Conservation (phyloP, 92 coral and sea anemone species). For the Palythoa caribaeorum region DNA sequence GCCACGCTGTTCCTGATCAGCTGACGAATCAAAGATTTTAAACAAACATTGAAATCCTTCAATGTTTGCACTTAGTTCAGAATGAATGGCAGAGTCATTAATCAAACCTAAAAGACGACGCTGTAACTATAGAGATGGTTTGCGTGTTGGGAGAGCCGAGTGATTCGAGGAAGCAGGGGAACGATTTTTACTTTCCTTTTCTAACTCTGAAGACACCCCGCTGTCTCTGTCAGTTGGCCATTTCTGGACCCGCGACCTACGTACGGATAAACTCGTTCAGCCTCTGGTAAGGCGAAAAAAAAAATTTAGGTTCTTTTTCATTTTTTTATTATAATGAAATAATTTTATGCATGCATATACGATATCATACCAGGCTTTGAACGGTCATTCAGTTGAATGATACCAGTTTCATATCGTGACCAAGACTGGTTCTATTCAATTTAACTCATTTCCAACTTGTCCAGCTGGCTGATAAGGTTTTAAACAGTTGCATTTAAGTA, state of each 20-base stretch:
- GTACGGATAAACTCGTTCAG: background rate
- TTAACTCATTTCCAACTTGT: background rate
- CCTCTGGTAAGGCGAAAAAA: background rate
- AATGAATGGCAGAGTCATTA: conserved; percentile 47
- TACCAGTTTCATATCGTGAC: background rate
- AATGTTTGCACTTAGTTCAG: conserved; percentile 10
- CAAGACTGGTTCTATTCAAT: background rate
- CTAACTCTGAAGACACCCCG: no score
- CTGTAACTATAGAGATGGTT: conserved; percentile 47
- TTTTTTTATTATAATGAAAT: background rate
- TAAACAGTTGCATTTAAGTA: background rate
- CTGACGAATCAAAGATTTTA: conserved; percentile 1
- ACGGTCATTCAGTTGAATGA: background rate
- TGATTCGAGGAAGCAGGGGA: background rate
- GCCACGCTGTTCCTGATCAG: conserved; percentile 39
- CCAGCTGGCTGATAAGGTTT: background rate
- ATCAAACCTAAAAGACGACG: conserved; percentile 31
- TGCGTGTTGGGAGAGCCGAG: background rate
- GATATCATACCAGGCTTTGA: background rate
- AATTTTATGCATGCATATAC: background rate
- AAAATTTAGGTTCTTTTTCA: background rate
- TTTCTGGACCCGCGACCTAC: background rate
- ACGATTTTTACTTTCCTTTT: background rate
- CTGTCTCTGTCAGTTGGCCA: no score
- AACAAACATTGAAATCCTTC: conserved; percentile 34